phyloP scores from a whole-genome alignment of 2,113 vertebrate genomes.

The Morphnarchus princeps region DNA sequence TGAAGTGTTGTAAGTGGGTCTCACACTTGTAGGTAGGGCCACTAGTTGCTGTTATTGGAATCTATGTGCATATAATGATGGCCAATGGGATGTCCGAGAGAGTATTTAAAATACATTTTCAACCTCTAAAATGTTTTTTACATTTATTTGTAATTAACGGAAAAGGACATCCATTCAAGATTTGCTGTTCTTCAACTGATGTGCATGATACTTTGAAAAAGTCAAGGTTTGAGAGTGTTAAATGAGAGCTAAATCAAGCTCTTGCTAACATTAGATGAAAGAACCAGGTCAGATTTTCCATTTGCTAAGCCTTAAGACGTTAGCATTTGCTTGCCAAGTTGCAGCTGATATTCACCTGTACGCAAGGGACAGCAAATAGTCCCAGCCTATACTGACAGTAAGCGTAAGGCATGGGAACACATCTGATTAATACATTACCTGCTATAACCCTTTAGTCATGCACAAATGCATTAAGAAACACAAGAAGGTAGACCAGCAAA shows the following conservation, averaged over 20 bases:
- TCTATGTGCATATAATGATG: background rate
- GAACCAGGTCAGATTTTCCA: background rate
- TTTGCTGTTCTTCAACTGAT: background rate
- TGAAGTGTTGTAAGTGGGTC: background rate
- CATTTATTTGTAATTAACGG: background rate
- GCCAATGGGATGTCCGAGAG: background rate
- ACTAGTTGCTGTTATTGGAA: background rate
- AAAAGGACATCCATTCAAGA: background rate
- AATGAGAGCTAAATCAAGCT: background rate
- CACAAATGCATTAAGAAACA: background rate
- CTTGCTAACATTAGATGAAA: background rate
- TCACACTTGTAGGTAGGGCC: background rate
- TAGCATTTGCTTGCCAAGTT: background rate
- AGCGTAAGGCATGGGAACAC: background rate
- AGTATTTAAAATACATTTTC: background rate
- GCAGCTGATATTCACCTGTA: background rate
- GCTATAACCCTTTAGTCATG: background rate
- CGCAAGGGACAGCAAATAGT: background rate
- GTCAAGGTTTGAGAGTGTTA: background rate
- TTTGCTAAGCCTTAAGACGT: background rate
- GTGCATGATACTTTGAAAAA: background rate
- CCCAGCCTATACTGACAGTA: background rate
- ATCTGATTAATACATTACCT: background rate
- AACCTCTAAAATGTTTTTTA: background rate
- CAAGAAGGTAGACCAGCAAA: background rate